phyloP scores from a whole-genome alignment of 2,797 vertebrate species.

The Intellagama lesueurii region DNA sequence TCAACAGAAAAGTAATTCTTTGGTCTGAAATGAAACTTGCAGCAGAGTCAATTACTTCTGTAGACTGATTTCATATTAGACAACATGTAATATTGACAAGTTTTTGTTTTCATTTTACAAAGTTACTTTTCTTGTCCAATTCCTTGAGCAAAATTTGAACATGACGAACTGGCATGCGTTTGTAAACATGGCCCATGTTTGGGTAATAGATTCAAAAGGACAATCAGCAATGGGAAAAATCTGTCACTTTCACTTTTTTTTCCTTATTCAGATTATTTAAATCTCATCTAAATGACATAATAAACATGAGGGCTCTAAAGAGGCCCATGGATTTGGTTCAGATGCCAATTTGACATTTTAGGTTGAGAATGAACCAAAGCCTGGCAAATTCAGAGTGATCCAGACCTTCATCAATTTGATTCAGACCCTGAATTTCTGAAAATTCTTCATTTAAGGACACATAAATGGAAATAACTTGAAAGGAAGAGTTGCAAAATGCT shows the following conservation, averaged over 20 bases:
- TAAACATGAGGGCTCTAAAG: no score
- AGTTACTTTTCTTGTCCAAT: no score
- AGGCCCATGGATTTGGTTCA: no score
- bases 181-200: conserved; percentile 42
- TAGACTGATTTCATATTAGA: conserved; percentile 39
- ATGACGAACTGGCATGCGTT: conserved; percentile 17
- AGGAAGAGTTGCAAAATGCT: no score
- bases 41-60: conserved; percentile 47
- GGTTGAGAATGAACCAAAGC: no score
- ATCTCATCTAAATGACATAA: background rate
- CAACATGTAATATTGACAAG: conserved; percentile 23
- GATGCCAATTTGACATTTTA: no score
- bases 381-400: no score
- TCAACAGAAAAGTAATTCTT: conserved; percentile 32
- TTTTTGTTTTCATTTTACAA: background rate
- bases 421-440: no score
- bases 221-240: background rate
- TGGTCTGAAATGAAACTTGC: conserved; percentile 7
- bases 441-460: no score
- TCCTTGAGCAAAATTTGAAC: conserved; percentile 32
- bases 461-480: no score
- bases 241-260: background rate
- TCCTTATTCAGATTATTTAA: background rate
- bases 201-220: conserved; percentile 10
- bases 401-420: no score